These are phyloP conservation scores for Bagarius yarrelli DNA, from an alignment of 2,113 vertebrate genomes.

Conservation along the genomic window DNA sequence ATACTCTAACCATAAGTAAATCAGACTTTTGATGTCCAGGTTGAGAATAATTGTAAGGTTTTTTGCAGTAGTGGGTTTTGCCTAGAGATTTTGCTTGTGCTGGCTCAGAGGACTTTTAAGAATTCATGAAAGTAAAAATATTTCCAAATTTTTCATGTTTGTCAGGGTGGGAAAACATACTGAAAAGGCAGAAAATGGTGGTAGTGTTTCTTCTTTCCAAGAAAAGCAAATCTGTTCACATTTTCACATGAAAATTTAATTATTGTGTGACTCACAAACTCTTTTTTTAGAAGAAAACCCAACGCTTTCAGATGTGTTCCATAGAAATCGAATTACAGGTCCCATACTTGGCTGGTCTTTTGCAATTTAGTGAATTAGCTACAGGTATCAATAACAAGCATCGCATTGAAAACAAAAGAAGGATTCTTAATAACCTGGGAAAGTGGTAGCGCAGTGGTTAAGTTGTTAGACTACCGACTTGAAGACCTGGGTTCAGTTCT, in stretches of 20 bases:
- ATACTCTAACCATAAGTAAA: neutral
- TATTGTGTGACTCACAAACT: neutral
- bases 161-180: too few relatives aligned
- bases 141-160: neutral
- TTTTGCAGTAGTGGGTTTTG: neutral
- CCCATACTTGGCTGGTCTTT: neutral
- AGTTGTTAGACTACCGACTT: too few relatives aligned
- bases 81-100: neutral
- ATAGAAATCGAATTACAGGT: neutral
- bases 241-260: slow-evolving; percentile 1
- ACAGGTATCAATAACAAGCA: neutral
- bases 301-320: neutral
- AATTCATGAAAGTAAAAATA: too few relatives aligned
- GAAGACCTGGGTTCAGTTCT: too few relatives aligned
- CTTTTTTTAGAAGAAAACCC: neutral
- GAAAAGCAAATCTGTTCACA: neutral
- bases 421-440: neutral
- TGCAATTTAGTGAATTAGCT: neutral
- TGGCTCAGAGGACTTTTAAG: neutral
- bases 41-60: neutral
- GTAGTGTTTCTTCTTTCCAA: neutral
- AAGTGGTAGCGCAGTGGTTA: too few relatives aligned
- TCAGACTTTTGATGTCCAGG: neutral
- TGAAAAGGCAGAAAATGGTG: neutral
- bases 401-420: neutral